These are phyloP conservation scores for Stratiolaelaps scimitus DNA, from an alignment of 1,140 invertebrate species.

Conservation along the genomic window DNA sequence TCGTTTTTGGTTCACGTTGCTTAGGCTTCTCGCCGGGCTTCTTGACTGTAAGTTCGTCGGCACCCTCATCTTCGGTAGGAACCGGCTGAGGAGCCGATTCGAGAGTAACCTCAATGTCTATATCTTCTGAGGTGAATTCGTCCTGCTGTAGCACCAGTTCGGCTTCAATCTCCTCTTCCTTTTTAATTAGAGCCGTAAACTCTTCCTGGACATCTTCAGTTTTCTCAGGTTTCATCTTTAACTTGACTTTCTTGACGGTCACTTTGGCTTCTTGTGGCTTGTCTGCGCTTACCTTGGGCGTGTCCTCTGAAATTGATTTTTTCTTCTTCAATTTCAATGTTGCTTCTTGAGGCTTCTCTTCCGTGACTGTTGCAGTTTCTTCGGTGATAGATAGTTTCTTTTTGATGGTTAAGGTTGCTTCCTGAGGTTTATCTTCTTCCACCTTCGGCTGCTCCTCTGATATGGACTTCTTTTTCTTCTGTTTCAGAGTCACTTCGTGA, in stretches of 20 bases:
- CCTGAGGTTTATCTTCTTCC: neutral
- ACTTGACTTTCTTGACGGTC: conserved; percentile 24
- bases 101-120: conserved; percentile 26
- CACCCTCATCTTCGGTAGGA: neutral
- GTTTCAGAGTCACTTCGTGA: conserved; percentile 27
- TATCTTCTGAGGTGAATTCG: conserved; percentile 26
- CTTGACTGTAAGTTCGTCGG: neutral
- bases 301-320: conserved; percentile 39
- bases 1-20: neutral
- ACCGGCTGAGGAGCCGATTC: neutral
- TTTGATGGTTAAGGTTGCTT: conserved; percentile 6
- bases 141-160: conserved; percentile 25
- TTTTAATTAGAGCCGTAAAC: conserved; percentile 21
- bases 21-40: conserved; percentile 24
- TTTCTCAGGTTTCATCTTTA: conserved; percentile 29
- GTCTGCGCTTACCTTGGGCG: conserved; percentile 40
- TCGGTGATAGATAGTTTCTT: neutral
- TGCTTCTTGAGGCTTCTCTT: conserved; percentile 29
- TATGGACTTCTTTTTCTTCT: conserved; percentile 29
- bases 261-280: conserved; percentile 36
- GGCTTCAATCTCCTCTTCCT: conserved; percentile 27
- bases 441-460: no score
- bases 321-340: conserved; percentile 29
- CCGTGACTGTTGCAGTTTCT: neutral
- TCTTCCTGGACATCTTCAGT: conserved; percentile 12